phyloP scores from a whole-genome alignment of 2,113 vertebrate species.

The Thunnus maccoyii region DNA sequence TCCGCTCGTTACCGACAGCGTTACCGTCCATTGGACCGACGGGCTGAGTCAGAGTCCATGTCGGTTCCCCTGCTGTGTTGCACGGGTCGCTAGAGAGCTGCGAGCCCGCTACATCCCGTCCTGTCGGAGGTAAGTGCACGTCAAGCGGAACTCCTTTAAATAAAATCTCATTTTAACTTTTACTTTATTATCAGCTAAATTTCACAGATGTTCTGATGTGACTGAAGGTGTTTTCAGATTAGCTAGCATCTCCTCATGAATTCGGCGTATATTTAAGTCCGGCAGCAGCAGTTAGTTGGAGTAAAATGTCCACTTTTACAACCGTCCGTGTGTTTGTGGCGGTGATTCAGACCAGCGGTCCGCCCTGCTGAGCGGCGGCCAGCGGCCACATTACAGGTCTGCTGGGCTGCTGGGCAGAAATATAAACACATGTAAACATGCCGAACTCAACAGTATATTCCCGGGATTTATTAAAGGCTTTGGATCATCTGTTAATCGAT shows the following conservation, averaged over 20 bases:
- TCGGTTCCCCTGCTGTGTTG: background rate
- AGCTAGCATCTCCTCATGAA: accelerated
- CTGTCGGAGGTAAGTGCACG: slow-evolving; percentile 24
- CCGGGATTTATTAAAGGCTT: accelerated
- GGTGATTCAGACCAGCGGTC: background rate
- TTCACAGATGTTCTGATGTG: accelerated
- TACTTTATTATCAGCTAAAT: accelerated
- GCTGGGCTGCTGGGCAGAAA: too few species aligned
- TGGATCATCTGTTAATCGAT: too few species aligned
- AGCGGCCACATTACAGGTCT: too few species aligned
- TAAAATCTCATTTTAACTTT: background rate
- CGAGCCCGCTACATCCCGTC: background rate
- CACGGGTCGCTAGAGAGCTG: background rate
- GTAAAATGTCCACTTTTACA: slow-evolving; percentile 2
- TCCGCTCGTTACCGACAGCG: background rate
- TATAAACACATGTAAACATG: background rate
- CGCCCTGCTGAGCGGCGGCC: slow-evolving; percentile 27
- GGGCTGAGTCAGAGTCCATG: background rate
- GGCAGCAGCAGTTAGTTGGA: accelerated
- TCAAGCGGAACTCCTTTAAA: background rate
- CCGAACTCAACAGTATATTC: background rate
- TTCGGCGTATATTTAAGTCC: background rate
- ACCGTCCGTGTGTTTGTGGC: background rate
- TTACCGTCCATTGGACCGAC: slow-evolving; percentile 41
- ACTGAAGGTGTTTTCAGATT: accelerated